phyloP scores from a whole-genome alignment of 2,888 invertebrate genomes.

The Pristionchus mayeri region DNA sequence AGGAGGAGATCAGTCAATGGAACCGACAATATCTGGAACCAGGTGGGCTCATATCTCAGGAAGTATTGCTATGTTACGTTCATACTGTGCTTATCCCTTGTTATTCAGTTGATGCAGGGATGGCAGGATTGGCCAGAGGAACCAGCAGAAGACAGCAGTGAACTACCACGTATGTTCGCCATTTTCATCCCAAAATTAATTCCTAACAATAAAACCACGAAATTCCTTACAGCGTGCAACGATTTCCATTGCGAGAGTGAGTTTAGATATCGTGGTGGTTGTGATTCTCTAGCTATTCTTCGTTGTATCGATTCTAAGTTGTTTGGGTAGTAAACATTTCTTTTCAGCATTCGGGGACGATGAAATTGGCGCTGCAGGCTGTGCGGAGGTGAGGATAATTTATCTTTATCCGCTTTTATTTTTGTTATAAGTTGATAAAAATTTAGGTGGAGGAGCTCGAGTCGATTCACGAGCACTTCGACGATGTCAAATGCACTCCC shows the following conservation, averaged over 20 bases:
- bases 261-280: not conserved
- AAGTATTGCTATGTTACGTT: not conserved
- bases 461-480: conserved; percentile 52
- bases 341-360: conserved; percentile 44
- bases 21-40: not conserved
- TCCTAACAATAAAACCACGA: not conserved
- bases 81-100: not conserved
- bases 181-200: too few species aligned
- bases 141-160: conserved; percentile 28
- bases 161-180: not conserved
- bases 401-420: too few species aligned
- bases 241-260: not conserved
- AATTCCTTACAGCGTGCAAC: not conserved
- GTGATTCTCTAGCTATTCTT: not conserved
- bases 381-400: conserved; percentile 4
- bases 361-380: conserved; percentile 15
- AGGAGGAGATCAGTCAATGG: not conserved
- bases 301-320: not conserved
- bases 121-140: not conserved
- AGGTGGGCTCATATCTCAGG: too few species aligned
- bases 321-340: not conserved
- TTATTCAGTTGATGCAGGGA: not conserved
- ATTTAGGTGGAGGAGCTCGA: conserved; percentile 37
- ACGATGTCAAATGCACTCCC: conserved; percentile 78
- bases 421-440: not conserved